phyloP scores from a whole-genome alignment of 1,140 invertebrate genomes.

The Neodiprion pinetum region DNA sequence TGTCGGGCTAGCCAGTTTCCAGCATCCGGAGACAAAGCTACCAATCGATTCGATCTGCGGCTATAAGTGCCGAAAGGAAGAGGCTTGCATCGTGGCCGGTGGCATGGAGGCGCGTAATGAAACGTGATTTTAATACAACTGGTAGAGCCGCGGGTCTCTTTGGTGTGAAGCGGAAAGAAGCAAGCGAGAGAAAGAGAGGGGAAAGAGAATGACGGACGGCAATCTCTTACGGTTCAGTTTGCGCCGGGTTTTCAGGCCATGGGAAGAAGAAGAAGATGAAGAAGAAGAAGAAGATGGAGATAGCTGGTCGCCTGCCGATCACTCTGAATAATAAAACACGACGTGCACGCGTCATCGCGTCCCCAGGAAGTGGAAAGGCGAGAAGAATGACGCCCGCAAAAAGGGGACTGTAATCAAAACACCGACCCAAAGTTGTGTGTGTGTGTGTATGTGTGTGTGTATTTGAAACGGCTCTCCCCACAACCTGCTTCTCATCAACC shows the following conservation, averaged over 20 bases:
- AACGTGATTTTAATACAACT: conserved; percentile 9
- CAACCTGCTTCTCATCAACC: background rate
- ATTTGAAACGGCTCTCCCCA: background rate
- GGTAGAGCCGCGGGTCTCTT: background rate
- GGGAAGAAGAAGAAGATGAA: background rate
- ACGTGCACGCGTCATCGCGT: conserved; percentile 39
- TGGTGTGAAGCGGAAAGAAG: conserved; percentile 15
- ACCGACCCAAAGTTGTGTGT: background rate
- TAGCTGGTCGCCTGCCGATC: conserved; percentile 36
- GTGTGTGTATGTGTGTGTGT: too few species aligned
- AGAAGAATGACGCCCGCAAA: background rate
- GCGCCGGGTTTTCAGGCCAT: conserved; percentile 17
- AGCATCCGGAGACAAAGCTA: too few species aligned
- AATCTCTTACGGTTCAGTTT: conserved; percentile 52
- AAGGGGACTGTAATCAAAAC: conserved; percentile 2
- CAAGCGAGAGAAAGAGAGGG: conserved; percentile 9
- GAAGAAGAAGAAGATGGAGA: too few species aligned
- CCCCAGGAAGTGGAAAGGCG: conserved; percentile 16
- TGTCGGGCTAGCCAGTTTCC: too few species aligned
- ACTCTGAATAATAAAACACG: conserved; percentile 48
- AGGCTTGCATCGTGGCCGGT: background rate
- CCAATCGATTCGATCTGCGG: background rate
- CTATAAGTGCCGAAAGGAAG: background rate
- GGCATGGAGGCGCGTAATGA: background rate
- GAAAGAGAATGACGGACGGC: conserved; percentile 27